phyloP scores from a whole-genome alignment of 2,888 invertebrate genomes.

The Boloria euphrosyne region DNA sequence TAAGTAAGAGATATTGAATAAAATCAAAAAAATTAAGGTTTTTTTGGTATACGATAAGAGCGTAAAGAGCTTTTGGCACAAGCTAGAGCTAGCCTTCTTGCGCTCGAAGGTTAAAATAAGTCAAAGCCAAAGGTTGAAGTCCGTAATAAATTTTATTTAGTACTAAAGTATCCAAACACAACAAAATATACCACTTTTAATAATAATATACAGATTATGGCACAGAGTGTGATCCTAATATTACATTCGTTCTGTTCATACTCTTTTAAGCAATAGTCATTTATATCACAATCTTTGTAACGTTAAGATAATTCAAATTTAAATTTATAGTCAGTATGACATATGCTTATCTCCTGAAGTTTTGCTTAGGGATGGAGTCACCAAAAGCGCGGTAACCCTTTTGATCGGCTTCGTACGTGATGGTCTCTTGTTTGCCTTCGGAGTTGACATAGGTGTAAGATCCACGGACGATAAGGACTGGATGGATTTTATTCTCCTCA shows the following conservation, averaged over 20 bases:
- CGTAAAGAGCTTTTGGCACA: too few relatives aligned
- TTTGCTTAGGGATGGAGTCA: slow-evolving; percentile 81
- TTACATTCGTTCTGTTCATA: slow-evolving; percentile 15
- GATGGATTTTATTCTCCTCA: slow-evolving; percentile 81
- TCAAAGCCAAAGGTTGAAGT: too few relatives aligned
- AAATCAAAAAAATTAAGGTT: too few relatives aligned
- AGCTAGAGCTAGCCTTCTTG: too few relatives aligned
- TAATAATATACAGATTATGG: slow-evolving; percentile 26
- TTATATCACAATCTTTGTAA: background rate
- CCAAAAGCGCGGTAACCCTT: slow-evolving; percentile 84
- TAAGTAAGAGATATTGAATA: too few relatives aligned
- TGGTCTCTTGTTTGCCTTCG: slow-evolving; percentile 76
- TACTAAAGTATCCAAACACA: background rate
- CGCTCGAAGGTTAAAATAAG: too few relatives aligned
- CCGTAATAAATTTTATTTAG: slow-evolving; percentile 10
- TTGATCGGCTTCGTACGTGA: slow-evolving; percentile 84
- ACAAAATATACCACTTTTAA: background rate
- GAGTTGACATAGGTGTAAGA: slow-evolving; percentile 79
- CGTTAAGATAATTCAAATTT: too few relatives aligned
- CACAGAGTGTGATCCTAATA: slow-evolving; percentile 18
- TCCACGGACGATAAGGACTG: slow-evolving; percentile 83
- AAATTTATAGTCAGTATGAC: too few relatives aligned
- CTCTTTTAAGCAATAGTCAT: slow-evolving; percentile 18
- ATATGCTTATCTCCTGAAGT: slow-evolving; percentile 44
- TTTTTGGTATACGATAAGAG: too few relatives aligned